A percentile compares a stretch with the other conserved stretches of the same genome.
Evolutionary conservation across 2,113 vertebrate species (phyloP).

Genomic region (Erythrocercus mccallii): DNA sequence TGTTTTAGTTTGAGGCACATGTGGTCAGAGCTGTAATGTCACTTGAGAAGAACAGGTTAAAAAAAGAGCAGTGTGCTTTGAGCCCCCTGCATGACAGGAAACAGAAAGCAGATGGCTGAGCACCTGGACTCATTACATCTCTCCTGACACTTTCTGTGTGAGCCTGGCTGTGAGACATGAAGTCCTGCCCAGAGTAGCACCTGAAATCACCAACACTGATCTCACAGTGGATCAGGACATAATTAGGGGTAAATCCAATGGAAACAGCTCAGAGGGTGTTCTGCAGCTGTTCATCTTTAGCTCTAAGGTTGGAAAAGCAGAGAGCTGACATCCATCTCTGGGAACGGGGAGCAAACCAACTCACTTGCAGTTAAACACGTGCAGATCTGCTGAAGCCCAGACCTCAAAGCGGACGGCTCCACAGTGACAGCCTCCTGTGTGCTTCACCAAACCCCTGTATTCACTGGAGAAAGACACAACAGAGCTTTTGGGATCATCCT

Average conservation of each 20-base stretch:
- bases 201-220: background rate
- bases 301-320: background rate
- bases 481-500: background rate
- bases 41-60: background rate
- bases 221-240: background rate
- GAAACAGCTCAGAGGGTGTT: background rate
- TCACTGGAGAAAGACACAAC: slow-evolving; percentile 64
- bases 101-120: background rate
- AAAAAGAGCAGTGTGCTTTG: background rate
- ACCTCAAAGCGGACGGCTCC: slow-evolving; percentile 90
- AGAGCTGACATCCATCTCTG: background rate
- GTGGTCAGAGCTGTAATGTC: background rate
- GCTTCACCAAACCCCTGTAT: slow-evolving; percentile 83
- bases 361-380: slow-evolving; percentile 95
- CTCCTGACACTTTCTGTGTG: background rate
- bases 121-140: background rate
- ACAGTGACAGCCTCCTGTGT: slow-evolving; percentile 92
- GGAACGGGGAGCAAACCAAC: slow-evolving; percentile 38
- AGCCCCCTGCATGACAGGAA: background rate
- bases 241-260: background rate
- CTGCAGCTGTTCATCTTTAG: background rate
- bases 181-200: background rate
- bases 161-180: background rate
- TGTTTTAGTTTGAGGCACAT: background rate
- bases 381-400: slow-evolving; percentile 82